These are phyloP conservation scores for Papilio dardanus DNA, from an alignment of 1,140 invertebrate genomes.

Conservation along the genomic window DNA sequence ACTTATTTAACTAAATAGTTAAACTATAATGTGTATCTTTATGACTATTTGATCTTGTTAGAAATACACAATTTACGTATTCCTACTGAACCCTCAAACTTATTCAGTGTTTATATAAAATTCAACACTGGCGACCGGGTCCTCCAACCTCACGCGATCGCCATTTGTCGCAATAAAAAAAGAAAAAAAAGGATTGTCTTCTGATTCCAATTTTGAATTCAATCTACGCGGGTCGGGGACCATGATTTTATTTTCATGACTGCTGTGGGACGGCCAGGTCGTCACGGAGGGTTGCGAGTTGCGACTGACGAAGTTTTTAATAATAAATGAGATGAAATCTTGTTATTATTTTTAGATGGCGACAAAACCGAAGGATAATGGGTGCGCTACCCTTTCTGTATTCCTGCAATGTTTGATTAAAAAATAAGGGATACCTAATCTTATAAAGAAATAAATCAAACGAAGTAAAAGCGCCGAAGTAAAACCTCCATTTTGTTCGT, in stretches of 20 bases:
- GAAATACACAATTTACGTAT: constrained; percentile 1
- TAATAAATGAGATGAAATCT: constrained; percentile 70
- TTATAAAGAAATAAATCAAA: no score
- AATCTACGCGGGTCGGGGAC: constrained; percentile 72
- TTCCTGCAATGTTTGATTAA: constrained; percentile 27
- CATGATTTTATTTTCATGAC: constrained; percentile 81
- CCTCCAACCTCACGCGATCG: constrained; percentile 57
- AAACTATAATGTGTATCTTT: neutral
- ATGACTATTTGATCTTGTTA: neutral
- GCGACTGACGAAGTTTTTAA: constrained; percentile 62
- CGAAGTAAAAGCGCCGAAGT: no score
- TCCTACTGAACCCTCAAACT: constrained; percentile 40
- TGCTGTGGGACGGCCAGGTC: constrained; percentile 56
- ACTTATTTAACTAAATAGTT: neutral
- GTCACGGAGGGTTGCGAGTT: constrained; percentile 53
- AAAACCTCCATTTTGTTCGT: no score
- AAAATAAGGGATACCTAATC: constrained; percentile 9
- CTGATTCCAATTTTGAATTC: constrained; percentile 81
- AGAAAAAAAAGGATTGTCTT: constrained; percentile 78
- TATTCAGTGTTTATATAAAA: constrained; percentile 59
- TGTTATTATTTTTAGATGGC: constrained; percentile 45
- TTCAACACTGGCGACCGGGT: constrained; percentile 63
- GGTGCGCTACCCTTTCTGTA: constrained; percentile 7
- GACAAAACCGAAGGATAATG: constrained; percentile 35
- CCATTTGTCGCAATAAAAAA: constrained; percentile 74